Evolutionary conservation across 2,797 vertebrate species (phyloP), one percentile per base, ranked within the genome.

Genomic region (Holocentrus rufus): DNA sequence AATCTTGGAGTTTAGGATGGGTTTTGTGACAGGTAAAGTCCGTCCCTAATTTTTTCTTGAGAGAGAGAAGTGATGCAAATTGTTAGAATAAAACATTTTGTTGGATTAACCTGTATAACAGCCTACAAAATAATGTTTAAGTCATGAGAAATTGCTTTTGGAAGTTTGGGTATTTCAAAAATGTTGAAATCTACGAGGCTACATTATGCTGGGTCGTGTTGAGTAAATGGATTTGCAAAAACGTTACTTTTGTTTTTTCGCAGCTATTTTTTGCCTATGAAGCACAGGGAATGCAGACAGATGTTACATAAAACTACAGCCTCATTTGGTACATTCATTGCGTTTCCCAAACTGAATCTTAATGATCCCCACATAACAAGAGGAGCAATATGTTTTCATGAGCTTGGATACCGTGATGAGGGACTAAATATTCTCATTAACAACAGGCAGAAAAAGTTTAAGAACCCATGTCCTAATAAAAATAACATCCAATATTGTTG

Each of bases 401-500:
- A 60, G 27, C 72, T 80, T 34, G 30, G 47, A 60, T 65, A 54
- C 74, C 66, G 11, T 72, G 44, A 77, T 53, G 46, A 65, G 56
- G 49, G 58, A 76, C 68, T 65, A 76, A 77, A 76, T 69, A 54
- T 31, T 73, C 75, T 79, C 30, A 50, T 75, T 71, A 66, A 55
- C 23, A 66, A 53, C 50, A 68, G 59, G 42, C n/a, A 58, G 79
- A 74, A 56, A 66, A 44, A 70, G 25, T 47, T 39, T 30, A 63
- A 56, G 66, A 31, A 55, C 39, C 17, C 23, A 47, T 64, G 62
- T 30, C 8, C 11, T 64, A 22, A 61, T 56, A 59, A 67, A 70
- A 68, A 65, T 27, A 64, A 53, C 11, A 54, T 31, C 2, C 7
- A 39, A n/a, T 52, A 36, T 55, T 36, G 30, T 46, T 69, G 13